These are phyloP conservation scores for Amniataba percoides DNA, from an alignment of 2,797 vertebrate species.

Conservation along the genomic window DNA sequence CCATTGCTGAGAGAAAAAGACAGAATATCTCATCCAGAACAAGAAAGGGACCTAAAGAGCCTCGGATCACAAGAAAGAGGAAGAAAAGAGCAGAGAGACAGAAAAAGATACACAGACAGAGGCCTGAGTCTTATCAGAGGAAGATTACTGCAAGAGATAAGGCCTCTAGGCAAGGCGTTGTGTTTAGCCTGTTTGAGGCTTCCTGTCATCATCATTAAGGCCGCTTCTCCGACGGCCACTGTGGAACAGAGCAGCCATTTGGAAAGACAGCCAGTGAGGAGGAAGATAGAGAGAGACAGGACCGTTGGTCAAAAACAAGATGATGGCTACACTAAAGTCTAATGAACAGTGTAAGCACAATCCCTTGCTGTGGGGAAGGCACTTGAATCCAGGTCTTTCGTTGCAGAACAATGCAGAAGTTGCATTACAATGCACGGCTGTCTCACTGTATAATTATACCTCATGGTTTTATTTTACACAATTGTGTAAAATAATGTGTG, in stretches of 20 bases:
- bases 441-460: constrained; percentile 8
- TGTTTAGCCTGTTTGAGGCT: constrained; percentile 79
- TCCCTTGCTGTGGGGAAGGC: constrained; percentile 22
- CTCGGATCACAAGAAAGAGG: constrained; percentile 56
- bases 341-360: constrained; percentile 54
- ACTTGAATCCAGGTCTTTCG: constrained; percentile 15
- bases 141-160: constrained; percentile 80
- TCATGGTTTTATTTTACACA: constrained; percentile 30
- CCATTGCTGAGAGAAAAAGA: constrained; percentile 36
- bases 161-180: constrained; percentile 75
- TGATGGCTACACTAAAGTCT: constrained; percentile 51
- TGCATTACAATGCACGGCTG: constrained; percentile 3
- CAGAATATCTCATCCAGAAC: constrained; percentile 56
- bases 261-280: constrained; percentile 72
- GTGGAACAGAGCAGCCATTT: constrained; percentile 77
- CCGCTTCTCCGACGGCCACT: constrained; percentile 68
- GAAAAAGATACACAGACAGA: constrained; percentile 68
- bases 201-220: constrained; percentile 86
- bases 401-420: constrained; percentile 25
- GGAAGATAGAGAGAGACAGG: constrained; percentile 72
- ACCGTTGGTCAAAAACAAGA: constrained; percentile 65
- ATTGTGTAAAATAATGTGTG: background rate
- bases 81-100: constrained; percentile 65
- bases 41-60: constrained; percentile 58
- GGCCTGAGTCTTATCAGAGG: constrained; percentile 77